Conservation (phyloP, 1,140 invertebrate species). For the Bombus difficillimus region DNA sequence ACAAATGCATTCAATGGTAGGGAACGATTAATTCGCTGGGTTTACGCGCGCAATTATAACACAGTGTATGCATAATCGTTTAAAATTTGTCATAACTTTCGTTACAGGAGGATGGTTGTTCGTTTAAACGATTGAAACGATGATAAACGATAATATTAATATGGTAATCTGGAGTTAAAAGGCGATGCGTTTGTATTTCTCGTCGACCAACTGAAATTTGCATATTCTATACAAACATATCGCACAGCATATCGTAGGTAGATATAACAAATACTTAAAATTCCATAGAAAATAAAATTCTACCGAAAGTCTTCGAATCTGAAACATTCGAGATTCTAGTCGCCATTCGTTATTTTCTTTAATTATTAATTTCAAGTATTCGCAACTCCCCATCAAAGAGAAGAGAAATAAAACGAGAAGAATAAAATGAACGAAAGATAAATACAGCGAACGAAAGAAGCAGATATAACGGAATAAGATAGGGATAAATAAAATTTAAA, state of each 20-base stretch:
- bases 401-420: background rate
- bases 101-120: background rate
- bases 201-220: background rate
- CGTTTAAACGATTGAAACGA: background rate
- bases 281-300: background rate
- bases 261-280: background rate
- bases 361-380: background rate
- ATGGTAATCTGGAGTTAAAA: background rate
- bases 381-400: background rate
- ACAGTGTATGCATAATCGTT: background rate
- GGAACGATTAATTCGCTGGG: background rate
- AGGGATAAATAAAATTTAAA: background rate
- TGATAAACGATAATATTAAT: slow-evolving; percentile 9
- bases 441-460: background rate
- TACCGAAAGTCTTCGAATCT: too few relatives aligned
- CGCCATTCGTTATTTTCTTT: background rate
- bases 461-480: background rate
- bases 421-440: background rate
- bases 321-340: too few relatives aligned
- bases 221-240: background rate
- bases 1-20: background rate
- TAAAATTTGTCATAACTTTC: background rate
- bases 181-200: background rate
- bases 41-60: background rate
- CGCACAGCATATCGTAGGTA: background rate